Evolutionary conservation across 2,797 vertebrate genomes (phyloP), one percentile per base, ranked within the genome.

Genomic region (Myotis findleyi): DNA sequence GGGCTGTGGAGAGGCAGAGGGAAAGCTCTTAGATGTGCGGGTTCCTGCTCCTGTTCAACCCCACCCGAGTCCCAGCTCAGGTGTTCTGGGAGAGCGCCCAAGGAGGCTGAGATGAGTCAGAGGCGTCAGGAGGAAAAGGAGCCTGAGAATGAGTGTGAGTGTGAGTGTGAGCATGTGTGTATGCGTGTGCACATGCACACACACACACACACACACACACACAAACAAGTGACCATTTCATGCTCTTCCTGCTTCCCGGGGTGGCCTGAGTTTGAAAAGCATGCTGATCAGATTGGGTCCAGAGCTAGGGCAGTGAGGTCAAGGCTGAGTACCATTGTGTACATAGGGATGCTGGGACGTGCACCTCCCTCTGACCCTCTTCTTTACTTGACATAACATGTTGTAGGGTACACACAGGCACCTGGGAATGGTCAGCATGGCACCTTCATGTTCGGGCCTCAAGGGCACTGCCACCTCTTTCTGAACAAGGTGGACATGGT

Each of bases 261-360:
- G 38, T 38, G 76, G 53, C 21, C 71, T 25, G 83, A 1, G 17
- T 51, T 33, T 55, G 30, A 55, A 59, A 33, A 5, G 36, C 18
- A n/a, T 0, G 18, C 30, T 1, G 71, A 33, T 9, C 20, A 18
- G 81, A 36, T 25, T 13, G 21, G 33, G 27, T 33, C 33, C 41
- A 30, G 64, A 76, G 44, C 59, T 10, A 6, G 2, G 6, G 16
- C 1, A 1, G 3, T 0, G 0, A 59, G 51, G 81, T 14, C 18
- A 36, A 16, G n/a, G 55, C 57, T 41, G 38, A 14, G 2, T 5
- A 14, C 66, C 14, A 1, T 21, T 0, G 2, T 21, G 62, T 8
- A 4, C 51, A 33, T 0, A 4, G 36, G 49, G 68, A 57, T 6
- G 76, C 55, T 1, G 8, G 11, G 72, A 30, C 3, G 0, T 41